Evolutionary conservation across 1,140 invertebrate genomes (phyloP).

Genomic region (Hycleus cichorii): DNA sequence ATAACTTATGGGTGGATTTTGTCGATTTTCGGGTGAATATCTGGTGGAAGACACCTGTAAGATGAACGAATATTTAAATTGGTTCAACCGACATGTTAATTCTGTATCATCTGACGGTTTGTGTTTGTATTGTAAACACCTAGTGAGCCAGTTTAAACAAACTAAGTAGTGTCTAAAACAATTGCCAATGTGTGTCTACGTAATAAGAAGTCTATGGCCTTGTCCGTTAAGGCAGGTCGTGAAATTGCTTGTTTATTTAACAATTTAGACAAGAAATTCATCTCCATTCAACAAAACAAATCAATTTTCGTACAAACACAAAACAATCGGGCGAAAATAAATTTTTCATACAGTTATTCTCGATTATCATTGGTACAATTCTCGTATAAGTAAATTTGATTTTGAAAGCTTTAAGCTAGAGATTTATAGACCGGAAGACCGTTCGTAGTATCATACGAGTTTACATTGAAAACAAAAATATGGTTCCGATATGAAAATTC

Average conservation of each 20-base stretch:
- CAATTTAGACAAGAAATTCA: not conserved
- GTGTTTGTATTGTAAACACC: slow-evolving; percentile 32
- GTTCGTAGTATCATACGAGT: too few relatives aligned
- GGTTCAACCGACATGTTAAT: slow-evolving; percentile 18
- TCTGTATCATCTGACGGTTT: slow-evolving; percentile 29
- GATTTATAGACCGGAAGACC: too few relatives aligned
- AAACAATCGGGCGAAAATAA: not conserved
- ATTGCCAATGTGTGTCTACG: slow-evolving; percentile 17
- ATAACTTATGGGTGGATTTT: not conserved
- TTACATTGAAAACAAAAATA: too few relatives aligned
- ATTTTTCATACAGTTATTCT: not conserved
- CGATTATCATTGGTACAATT: not conserved
- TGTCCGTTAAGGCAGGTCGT: slow-evolving; percentile 6
- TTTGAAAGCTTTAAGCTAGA: too few relatives aligned
- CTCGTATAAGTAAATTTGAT: not conserved
- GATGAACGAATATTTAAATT: slow-evolving; percentile 14
- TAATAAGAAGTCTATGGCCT: not conserved
- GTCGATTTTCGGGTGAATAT: not conserved
- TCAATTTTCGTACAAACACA: not conserved
- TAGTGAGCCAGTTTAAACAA: slow-evolving; percentile 31
- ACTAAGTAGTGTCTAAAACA: slow-evolving; percentile 23
- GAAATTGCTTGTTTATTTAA: slow-evolving; percentile 3
- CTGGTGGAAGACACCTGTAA: slow-evolving; percentile 9
- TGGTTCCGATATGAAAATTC: too few relatives aligned
- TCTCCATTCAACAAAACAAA: not conserved